These are phyloP conservation scores for Astur gentilis DNA, from an alignment of 2,113 vertebrate genomes.

Conservation along the genomic window DNA sequence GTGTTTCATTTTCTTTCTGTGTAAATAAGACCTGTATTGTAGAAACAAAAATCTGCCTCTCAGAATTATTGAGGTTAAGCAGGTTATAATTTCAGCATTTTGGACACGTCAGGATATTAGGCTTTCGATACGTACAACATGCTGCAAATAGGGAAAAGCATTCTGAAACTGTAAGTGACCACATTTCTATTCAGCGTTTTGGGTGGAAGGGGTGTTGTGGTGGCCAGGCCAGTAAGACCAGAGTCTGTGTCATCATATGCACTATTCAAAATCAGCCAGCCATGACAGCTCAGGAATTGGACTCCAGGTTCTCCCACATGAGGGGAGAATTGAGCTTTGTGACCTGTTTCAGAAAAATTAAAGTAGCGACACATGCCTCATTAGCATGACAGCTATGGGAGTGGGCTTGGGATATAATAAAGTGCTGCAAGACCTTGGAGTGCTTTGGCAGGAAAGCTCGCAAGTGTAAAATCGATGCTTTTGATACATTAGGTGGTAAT, in stretches of 20 bases:
- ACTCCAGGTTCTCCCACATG: slow-evolving; percentile 25
- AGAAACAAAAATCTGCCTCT: not conserved
- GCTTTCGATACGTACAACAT: not conserved
- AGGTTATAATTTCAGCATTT: slow-evolving; percentile 16
- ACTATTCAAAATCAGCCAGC: slow-evolving; percentile 17
- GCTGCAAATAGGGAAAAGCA: not conserved
- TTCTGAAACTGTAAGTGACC: not conserved
- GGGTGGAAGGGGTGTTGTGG: not conserved
- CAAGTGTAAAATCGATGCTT: slow-evolving; percentile 54
- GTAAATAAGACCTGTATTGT: not conserved
- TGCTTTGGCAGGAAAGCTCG: not conserved
- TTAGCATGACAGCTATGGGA: slow-evolving; percentile 52
- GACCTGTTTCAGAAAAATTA: slow-evolving; percentile 29
- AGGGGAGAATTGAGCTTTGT: slow-evolving; percentile 34
- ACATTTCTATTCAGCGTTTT: not conserved
- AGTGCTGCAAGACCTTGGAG: slow-evolving; percentile 37
- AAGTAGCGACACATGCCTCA: slow-evolving; percentile 22
- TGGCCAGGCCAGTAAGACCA: not conserved
- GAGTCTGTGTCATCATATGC: not conserved
- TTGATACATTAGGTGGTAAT: slow-evolving; percentile 61
- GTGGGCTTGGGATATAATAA: slow-evolving; percentile 23
- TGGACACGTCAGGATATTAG: not conserved
- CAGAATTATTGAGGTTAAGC: not conserved
- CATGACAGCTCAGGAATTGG: slow-evolving; percentile 16
- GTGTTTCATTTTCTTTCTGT: not conserved